Evolutionary conservation across 2,113 vertebrate species (phyloP), one percentile per base, ranked within the genome.

Genomic region (Artemisiospiza belli): DNA sequence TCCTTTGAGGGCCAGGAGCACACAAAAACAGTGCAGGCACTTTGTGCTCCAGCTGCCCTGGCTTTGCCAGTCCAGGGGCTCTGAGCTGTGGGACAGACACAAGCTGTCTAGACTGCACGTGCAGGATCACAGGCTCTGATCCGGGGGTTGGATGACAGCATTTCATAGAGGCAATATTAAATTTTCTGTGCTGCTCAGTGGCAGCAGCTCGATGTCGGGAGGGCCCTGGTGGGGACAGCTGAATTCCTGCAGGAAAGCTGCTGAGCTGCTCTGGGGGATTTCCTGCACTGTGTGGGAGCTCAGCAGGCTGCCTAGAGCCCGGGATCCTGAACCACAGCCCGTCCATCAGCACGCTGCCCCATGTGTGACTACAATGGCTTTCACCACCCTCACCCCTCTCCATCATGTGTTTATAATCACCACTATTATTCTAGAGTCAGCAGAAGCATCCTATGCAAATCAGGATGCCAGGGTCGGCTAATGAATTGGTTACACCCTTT

Each of bases 361-460:
- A 91, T 79, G 89, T 93, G 97, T 90, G 91, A 93, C 92, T 91
- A 51, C 94, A 89, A 3, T 67, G 84, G 39, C 67, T 97, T 95
- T 97, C 97, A 96, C 90, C 96, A 66, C 87, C 84, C 70, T 90
- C 87, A 72, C 76, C 78, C 76, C 83, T 89, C 89, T 89, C 94
- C 31, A 5, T 96, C 96, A 63, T 70, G 80, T 97, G 96, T 96
- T 95, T 94, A 83, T 93, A 94, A 96, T 94, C 94, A 83, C 66
- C n/a, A 5, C 68, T 84, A 15, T 92, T 90, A 94, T 62, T 96
- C 84, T 77, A 78, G 75, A 55, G 87, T 91, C 85, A 86, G 80
- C 83, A 95, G 76, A 92, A 93, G 94, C 92, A 78, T 88, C 84
- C 74, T 92, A 95, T 97, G 97, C 94, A 95, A 93, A 96, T 95